Percentiles rank a stretch among this genome's conserved stretches.
Evolutionary conservation across 2,888 invertebrate genomes (phyloP).

Genomic region (Periphyllus acericola): DNA sequence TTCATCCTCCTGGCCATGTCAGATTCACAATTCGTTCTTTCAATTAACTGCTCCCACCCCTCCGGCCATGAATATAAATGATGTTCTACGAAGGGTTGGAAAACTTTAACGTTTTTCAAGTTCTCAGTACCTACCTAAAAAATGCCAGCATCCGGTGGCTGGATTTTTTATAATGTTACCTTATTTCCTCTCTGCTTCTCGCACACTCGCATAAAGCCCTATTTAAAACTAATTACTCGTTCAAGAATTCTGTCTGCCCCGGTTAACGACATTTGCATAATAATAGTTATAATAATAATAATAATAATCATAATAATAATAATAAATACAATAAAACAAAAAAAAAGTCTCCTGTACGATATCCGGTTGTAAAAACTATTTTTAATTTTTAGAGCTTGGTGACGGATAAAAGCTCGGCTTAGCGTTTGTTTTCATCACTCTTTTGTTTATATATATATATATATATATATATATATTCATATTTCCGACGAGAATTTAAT

Average conservation of each 20-base stretch:
- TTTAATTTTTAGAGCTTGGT: constrained; percentile 39
- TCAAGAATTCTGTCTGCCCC: constrained; percentile 19
- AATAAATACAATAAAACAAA: constrained; percentile 19
- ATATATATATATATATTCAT: constrained; percentile 9
- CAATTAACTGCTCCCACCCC: constrained; percentile 25
- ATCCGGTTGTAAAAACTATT: constrained; percentile 46
- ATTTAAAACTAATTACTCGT: constrained; percentile 59
- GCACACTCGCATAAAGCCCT: constrained; percentile 13
- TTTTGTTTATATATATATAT: background rate
- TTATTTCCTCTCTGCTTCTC: constrained; percentile 43
- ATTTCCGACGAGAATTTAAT: constrained; percentile 53
- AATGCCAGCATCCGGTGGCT: constrained; percentile 7
- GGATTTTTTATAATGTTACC: constrained; percentile 32
- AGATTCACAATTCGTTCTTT: constrained; percentile 39
- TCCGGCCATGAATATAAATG: constrained; percentile 6
- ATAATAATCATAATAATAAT: constrained; percentile 10
- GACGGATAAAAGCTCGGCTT: constrained; percentile 13
- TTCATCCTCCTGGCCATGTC: constrained; percentile 33
- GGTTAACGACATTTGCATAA: constrained; percentile 53
- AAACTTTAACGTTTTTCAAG: constrained; percentile 45
- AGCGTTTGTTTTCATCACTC: constrained; percentile 34
- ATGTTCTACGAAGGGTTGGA: background rate
- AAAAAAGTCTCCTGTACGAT: constrained; percentile 63
- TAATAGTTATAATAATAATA: constrained; percentile 28
- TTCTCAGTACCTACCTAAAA: constrained; percentile 23